Conservation (phyloP, 2,113 vertebrate species). For the Tinamus guttatus region DNA sequence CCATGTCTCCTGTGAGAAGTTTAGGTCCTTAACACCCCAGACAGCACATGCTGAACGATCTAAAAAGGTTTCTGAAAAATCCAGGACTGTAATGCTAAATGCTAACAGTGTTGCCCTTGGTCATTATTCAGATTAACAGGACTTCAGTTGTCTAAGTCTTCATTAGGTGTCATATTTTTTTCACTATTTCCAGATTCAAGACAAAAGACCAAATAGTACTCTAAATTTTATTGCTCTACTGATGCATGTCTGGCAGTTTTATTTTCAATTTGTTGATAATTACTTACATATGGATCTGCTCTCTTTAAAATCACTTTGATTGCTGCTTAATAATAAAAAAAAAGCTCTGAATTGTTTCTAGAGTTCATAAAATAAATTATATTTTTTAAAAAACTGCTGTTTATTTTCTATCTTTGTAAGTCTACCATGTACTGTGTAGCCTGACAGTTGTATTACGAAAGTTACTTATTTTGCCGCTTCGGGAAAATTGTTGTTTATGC, state of each 20-base stretch:
- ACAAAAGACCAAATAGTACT: background rate
- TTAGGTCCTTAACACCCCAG: background rate
- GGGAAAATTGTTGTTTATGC: slow-evolving; percentile 48
- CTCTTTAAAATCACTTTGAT: background rate
- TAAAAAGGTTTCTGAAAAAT: background rate
- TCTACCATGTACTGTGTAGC: background rate
- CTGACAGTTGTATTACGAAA: slow-evolving; percentile 41
- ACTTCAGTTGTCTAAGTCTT: background rate
- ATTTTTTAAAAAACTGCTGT: background rate
- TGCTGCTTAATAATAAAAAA: background rate
- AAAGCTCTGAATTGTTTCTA: background rate
- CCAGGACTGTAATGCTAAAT: background rate
- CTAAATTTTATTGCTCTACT: background rate
- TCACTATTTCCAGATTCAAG: no score
- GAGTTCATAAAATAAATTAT: background rate
- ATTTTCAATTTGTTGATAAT: background rate
- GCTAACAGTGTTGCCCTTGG: background rate
- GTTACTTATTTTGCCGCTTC: slow-evolving; percentile 40
- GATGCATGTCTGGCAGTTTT: background rate
- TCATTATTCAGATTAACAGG: background rate
- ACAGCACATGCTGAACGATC: background rate
- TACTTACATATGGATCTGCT: background rate
- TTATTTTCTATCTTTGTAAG: background rate
- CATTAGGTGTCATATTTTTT: background rate
- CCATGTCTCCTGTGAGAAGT: no score